Percentiles rank a stretch among this genome's conserved stretches.
Conservation (phyloP, 2,888 invertebrate species). For the Brachynemurus nebulosus region DNA sequence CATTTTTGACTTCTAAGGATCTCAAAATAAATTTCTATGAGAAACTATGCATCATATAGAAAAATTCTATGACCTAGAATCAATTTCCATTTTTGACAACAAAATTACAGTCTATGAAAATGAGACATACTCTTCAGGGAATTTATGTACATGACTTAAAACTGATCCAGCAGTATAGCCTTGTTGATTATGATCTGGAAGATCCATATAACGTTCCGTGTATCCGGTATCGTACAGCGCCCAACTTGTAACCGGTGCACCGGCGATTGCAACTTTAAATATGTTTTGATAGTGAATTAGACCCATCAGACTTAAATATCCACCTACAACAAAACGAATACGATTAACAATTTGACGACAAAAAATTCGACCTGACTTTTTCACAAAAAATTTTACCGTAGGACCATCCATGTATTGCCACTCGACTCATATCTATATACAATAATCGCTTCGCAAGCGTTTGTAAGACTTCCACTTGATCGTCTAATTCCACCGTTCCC, state of each 20-base stretch:
- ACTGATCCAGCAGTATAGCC: conserved; percentile 81
- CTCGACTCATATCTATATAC: conserved; percentile 80
- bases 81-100: too few relatives aligned
- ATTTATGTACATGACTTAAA: conserved; percentile 67
- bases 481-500: conserved; percentile 87
- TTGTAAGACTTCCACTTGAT: conserved; percentile 83
- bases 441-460: conserved; percentile 72
- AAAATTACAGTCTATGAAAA: too few relatives aligned
- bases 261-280: conserved; percentile 92
- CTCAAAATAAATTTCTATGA: too few relatives aligned
- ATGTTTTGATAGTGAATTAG: conserved; percentile 83
- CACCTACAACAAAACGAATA: conserved; percentile 36
- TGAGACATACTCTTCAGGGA: conserved; percentile 87
- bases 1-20: too few relatives aligned
- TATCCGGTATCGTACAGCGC: conserved; percentile 96
- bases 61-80: too few relatives aligned
- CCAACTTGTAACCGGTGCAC: conserved; percentile 97
- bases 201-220: conserved; percentile 94
- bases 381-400: conserved; percentile 50
- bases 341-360: too few relatives aligned
- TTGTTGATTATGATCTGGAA: conserved; percentile 57
- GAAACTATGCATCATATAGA: too few relatives aligned
- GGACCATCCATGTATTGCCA: conserved; percentile 98
- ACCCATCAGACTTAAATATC: conserved; percentile 91
- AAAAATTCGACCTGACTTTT: conserved; percentile 12